A percentile compares a stretch with the other conserved stretches of the same genome.
Evolutionary conservation across 2,113 vertebrate genomes (phyloP).

Genomic region (Gasterosteus nipponicus): DNA sequence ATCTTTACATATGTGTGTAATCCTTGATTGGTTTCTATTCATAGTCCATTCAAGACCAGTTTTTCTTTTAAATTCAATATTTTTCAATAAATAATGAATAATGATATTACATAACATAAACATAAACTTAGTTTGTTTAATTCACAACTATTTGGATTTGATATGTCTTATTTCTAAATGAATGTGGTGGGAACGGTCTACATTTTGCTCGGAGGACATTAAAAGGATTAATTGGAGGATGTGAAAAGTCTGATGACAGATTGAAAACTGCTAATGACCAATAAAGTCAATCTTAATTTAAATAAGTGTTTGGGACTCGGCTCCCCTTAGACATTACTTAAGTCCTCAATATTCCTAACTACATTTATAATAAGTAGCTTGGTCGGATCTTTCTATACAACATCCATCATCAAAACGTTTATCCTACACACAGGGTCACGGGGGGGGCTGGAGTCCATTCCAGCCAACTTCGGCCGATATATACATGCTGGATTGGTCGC

Average conservation of each 20-base stretch:
- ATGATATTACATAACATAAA: neutral
- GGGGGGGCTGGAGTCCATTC: too few species aligned
- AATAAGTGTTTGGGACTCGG: neutral
- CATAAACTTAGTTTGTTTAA: neutral
- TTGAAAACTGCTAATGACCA: slow-evolving; percentile 44
- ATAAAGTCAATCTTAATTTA: slow-evolving; percentile 49
- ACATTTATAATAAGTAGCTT: slow-evolving; percentile 38
- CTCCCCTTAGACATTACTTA: slow-evolving; percentile 9
- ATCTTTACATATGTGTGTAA: neutral
- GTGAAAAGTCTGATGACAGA: slow-evolving; percentile 46
- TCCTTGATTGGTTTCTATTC: neutral
- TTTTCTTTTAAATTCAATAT: too few species aligned
- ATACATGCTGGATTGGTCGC: too few species aligned
- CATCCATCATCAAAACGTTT: neutral
- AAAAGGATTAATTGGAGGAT: slow-evolving; percentile 29
- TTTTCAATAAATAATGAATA: neutral
- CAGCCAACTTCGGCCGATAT: too few species aligned
- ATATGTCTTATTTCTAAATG: slow-evolving; percentile 4
- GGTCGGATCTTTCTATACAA: slow-evolving; percentile 17
- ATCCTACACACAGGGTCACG: too few species aligned
- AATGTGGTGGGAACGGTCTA: slow-evolving; percentile 19
- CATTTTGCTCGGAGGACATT: slow-evolving; percentile 20
- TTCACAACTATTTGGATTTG: neutral
- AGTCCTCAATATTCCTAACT: slow-evolving; percentile 4
- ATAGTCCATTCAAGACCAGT: neutral